These are phyloP conservation scores for Xenus cinereus DNA, from an alignment of 2,113 vertebrate species.

Conservation along the genomic window DNA sequence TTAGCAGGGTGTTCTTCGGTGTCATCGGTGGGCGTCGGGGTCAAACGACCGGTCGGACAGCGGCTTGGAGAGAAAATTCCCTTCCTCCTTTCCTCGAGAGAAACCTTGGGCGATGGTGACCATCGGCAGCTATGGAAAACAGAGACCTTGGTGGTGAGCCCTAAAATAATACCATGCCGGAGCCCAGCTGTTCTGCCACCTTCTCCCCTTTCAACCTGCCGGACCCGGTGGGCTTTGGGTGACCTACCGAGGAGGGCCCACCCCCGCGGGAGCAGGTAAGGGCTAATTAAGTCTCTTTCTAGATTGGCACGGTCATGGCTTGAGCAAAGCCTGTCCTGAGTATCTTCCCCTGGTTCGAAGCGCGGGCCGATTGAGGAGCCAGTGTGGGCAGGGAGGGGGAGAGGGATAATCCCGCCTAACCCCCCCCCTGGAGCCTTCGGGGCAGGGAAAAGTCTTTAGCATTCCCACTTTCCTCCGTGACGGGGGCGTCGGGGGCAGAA, in stretches of 20 bases:
- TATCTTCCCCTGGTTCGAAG: background rate
- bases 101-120: constrained; percentile 1
- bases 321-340: background rate
- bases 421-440: background rate
- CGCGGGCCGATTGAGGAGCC: background rate
- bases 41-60: background rate
- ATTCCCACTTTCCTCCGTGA: background rate
- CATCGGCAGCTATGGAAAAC: constrained; percentile 69
- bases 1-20: background rate
- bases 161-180: constrained; percentile 77
- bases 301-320: background rate
- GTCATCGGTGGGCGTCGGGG: constrained; percentile 24
- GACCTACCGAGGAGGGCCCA: constrained; percentile 18
- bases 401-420: background rate
- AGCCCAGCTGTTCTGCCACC: constrained; percentile 42
- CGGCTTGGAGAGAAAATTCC: background rate
- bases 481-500: background rate
- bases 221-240: constrained; percentile 78
- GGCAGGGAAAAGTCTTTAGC: background rate
- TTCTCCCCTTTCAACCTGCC: constrained; percentile 73
- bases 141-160: constrained; percentile 67
- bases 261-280: constrained; percentile 62
- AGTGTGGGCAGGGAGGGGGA: background rate
- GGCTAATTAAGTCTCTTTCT: background rate
- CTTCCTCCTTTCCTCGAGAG: constrained; percentile 3